A percentile compares a stretch with the other conserved stretches of the same genome.
phyloP scores from a whole-genome alignment of 2,888 invertebrate species.

The Oxytorus armatus region DNA sequence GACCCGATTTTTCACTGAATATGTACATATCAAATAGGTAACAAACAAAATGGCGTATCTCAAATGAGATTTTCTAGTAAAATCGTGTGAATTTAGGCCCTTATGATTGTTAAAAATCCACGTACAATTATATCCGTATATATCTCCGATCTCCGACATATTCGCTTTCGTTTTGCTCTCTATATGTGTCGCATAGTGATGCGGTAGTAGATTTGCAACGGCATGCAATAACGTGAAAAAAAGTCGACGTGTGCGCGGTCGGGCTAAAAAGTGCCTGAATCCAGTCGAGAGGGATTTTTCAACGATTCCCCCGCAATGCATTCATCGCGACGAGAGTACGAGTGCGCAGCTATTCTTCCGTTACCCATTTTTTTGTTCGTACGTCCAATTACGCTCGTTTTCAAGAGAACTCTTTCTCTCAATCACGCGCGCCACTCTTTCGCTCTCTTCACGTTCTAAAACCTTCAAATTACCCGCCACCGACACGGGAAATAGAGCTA shows the following conservation, averaged over 20 bases:
- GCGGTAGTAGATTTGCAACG: slow-evolving; percentile 14
- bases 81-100: neutral
- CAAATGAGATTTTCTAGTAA: neutral
- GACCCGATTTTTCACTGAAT: slow-evolving; percentile 52
- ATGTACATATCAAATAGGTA: neutral
- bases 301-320: slow-evolving; percentile 38
- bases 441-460: slow-evolving; percentile 12
- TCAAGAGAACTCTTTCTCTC: slow-evolving; percentile 9
- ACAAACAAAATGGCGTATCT: slow-evolving; percentile 2
- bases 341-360: slow-evolving; percentile 50
- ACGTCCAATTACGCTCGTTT: slow-evolving; percentile 62
- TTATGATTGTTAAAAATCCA: neutral
- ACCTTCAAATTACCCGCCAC: neutral
- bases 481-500: neutral
- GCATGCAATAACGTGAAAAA: slow-evolving; percentile 61
- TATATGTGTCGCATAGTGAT: too few relatives aligned
- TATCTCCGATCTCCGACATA: too few relatives aligned
- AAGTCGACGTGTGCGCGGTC: slow-evolving; percentile 50
- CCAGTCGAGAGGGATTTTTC: slow-evolving; percentile 26
- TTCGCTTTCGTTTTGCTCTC: too few relatives aligned
- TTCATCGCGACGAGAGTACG: slow-evolving; percentile 45
- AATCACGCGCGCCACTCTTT: neutral
- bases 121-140: too few relatives aligned
- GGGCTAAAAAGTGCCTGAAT: slow-evolving; percentile 42
- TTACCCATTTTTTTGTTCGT: slow-evolving; percentile 57